A percentile compares a stretch with the other conserved stretches of the same genome.
phyloP scores from a whole-genome alignment of 37 sponge, comb jelly and placozoan species.

The Crambe crambe region DNA sequence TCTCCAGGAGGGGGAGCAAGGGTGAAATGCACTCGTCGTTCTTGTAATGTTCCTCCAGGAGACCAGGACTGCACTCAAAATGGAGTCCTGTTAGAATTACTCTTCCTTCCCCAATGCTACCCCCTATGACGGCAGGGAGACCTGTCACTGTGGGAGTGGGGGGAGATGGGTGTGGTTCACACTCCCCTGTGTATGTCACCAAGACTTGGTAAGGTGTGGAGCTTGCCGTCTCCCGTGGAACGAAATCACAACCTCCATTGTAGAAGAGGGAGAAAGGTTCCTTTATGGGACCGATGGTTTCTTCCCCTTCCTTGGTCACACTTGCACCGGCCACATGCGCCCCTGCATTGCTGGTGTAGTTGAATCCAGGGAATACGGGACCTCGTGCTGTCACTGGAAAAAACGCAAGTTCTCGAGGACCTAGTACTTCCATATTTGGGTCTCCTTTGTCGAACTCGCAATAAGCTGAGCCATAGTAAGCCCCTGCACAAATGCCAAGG shows the following conservation, averaged over 20 bases:
- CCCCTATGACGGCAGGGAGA: conserved; percentile 47
- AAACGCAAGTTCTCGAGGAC: conserved; percentile 70
- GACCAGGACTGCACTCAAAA: conserved; percentile 47
- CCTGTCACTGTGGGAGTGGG: not conserved
- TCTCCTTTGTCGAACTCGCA: conserved; percentile 78
- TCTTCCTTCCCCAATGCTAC: conserved; percentile 45
- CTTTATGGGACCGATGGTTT: not conserved
- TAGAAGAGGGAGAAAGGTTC: conserved; percentile 40
- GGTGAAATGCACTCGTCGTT: conserved; percentile 10
- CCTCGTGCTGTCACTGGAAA: conserved; percentile 74
- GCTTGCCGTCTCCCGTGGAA: not conserved
- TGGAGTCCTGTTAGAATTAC: conserved; percentile 80
- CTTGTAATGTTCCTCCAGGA: conserved; percentile 1
- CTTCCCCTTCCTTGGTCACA: not conserved
- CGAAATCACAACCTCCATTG: conserved; percentile 80
- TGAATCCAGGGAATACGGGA: conserved; percentile 70
- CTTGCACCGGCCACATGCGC: conserved; percentile 24
- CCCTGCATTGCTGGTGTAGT: conserved; percentile 64
- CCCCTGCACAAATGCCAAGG: conserved; percentile 91
- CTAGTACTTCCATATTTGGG: conserved; percentile 64
- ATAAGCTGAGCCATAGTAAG: conserved; percentile 66
- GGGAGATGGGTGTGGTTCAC: not conserved
- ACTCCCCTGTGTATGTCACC: not conserved
- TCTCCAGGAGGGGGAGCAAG: conserved; percentile 11
- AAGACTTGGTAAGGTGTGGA: not conserved